Evolutionary conservation across 2,888 invertebrate species (phyloP).

Genomic region (Aromia moschata): DNA sequence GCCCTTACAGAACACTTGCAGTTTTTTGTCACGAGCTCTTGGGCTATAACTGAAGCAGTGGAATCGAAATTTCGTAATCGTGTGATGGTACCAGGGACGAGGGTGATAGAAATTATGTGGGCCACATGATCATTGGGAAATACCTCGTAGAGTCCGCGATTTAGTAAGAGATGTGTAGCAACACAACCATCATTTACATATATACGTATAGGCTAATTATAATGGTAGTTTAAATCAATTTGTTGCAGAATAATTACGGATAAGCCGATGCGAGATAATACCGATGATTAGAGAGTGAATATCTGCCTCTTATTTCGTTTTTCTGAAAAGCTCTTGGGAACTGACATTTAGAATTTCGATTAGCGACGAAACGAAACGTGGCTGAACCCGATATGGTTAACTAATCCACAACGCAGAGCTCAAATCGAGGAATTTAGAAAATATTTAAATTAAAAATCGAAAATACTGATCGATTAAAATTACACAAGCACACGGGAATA

Average conservation of each 20-base stretch:
- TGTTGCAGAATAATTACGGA: too few species aligned
- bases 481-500: too few species aligned
- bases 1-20: too few species aligned
- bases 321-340: background rate
- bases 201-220: background rate
- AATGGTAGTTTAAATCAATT: background rate
- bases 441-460: too few species aligned
- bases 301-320: background rate
- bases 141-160: background rate
- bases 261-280: background rate
- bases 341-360: background rate
- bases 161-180: slow-evolving; percentile 4
- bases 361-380: too few species aligned
- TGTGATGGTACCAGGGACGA: background rate
- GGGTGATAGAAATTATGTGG: slow-evolving; percentile 9
- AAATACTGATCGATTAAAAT: too few species aligned
- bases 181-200: background rate
- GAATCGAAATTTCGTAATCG: too few species aligned
- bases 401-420: too few species aligned
- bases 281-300: background rate
- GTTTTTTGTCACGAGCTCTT: too few species aligned
- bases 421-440: too few species aligned
- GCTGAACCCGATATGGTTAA: too few species aligned
- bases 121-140: background rate
- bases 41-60: too few species aligned